Evolutionary conservation across 2,888 invertebrate genomes (phyloP), one percentile per base, ranked within the genome.

Genomic region (Xestia c-nigrum): DNA sequence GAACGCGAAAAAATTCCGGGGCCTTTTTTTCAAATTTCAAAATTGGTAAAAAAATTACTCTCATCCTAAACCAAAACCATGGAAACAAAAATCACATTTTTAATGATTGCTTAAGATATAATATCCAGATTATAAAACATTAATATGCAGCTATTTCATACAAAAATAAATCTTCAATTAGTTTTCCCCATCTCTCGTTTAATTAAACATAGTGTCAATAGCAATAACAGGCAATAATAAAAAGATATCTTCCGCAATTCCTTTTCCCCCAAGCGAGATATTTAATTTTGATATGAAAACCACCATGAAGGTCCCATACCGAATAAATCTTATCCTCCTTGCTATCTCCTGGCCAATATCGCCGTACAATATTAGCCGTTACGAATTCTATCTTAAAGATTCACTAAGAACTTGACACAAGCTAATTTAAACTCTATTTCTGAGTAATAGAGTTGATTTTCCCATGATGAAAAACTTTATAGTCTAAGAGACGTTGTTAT

Each of bases 221-320:
- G 38, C 68, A 80, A 83, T 83, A 88, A 80, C 78, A 50, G 65
- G 69, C 70, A 74, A 81, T 80, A 89, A 83, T 67, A 80, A 83
- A 86, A 89, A 89, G 77, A 89, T 87, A 92, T 91, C 89, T 87
- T 89, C 86, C 87, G 84, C 88, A 89, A 90, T 90, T 90, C 89
- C 52, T 55, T 19, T 46, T 79, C 83, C 84, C 84, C 91, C 92
- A 89, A 87, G 16, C 89, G 85, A 94, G 96, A 96, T 96, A 96
- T 96, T 96, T 96, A 96, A 96, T 96, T 95, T 96, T 95, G 96
- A 96, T 96, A 96, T 93, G 93, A 92, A 92, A 94, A 91, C 93
- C 93, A 90, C 94, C 94, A 92, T 94, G 95, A 94, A 90, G 92
- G 91, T 89, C 89, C 89, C 91, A 89, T 90, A 89, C 89, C 93